A percentile compares a stretch with the other conserved stretches of the same genome.
Conservation (phyloP, 2,888 invertebrate genomes). For the Oscheius sp. region DNA sequence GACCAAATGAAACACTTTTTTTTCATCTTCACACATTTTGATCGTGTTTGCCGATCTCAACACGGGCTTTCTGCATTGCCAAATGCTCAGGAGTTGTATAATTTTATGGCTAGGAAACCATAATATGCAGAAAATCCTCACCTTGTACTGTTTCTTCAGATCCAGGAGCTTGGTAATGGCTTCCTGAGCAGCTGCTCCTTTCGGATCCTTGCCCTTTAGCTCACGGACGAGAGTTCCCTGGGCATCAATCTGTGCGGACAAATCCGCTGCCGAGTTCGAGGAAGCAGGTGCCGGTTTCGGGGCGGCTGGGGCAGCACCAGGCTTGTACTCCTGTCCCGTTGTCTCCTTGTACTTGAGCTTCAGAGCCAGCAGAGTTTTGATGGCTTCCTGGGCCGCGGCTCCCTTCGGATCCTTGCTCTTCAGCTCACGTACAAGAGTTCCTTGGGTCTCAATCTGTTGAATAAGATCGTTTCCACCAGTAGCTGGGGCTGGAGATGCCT, state of each 20-base stretch:
- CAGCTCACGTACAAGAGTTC: conserved; percentile 42
- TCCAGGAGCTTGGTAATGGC: conserved; percentile 80
- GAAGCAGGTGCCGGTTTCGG: conserved; percentile 42
- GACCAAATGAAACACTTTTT: too few species aligned
- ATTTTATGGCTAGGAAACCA: too few species aligned
- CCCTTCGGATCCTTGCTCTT: conserved; percentile 63
- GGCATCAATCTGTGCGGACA: conserved; percentile 40
- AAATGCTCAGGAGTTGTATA: too few species aligned
- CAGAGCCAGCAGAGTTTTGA: conserved; percentile 80
- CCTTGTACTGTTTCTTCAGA: conserved; percentile 84
- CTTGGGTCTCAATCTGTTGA: conserved; percentile 80
- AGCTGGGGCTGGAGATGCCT: conserved; percentile 45
- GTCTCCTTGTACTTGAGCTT: conserved; percentile 83
- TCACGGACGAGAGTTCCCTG: conserved; percentile 48
- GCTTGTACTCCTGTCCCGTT: conserved; percentile 39
- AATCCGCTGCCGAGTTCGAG: conserved; percentile 30
- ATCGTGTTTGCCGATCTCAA: too few species aligned
- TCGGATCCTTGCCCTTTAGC: conserved; percentile 61
- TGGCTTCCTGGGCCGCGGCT: conserved; percentile 74
- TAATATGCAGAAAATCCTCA: background rate
- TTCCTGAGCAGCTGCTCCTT: conserved; percentile 50
- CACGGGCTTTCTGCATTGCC: too few species aligned
- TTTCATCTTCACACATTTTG: too few species aligned
- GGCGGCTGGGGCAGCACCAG: conserved; percentile 18
- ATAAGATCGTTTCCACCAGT: conserved; percentile 36